Percentiles rank a stretch among this genome's conserved stretches.
phyloP scores from a whole-genome alignment of 2,113 vertebrate genomes.

The Conger conger region DNA sequence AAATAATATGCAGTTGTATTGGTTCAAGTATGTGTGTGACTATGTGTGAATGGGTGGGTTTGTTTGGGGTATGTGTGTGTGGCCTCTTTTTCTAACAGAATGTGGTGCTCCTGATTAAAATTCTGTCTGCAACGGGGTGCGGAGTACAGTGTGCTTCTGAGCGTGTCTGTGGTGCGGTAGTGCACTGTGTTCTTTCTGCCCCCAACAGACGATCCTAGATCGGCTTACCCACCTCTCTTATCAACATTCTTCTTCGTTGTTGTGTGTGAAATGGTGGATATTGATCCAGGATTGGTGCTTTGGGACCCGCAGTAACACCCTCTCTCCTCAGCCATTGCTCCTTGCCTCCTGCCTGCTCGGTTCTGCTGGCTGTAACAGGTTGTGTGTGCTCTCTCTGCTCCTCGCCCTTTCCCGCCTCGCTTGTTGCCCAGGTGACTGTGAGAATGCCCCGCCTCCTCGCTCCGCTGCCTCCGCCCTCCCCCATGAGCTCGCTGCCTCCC shows the following conservation, averaged over 20 bases:
- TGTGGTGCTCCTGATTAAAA: not conserved
- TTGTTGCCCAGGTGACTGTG: conserved; percentile 74
- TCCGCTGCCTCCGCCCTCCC: conserved; percentile 72
- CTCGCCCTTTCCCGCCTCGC: conserved; percentile 59
- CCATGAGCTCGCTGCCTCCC: conserved; percentile 73
- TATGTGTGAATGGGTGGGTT: not conserved
- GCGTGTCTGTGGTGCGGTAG: not conserved
- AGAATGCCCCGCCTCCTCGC: conserved; percentile 70
- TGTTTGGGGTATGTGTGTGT: not conserved
- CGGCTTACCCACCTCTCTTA: not conserved
- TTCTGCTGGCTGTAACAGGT: conserved; percentile 49
- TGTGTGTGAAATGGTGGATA: conserved; percentile 1
- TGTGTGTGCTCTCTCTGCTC: conserved; percentile 61
- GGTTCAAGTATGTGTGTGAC: not conserved
- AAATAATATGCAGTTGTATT: not conserved
- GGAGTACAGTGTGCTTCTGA: not conserved
- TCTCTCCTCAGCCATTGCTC: conserved; percentile 9
- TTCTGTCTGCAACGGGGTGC: not conserved
- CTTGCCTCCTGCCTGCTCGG: conserved; percentile 13
- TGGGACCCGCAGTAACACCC: conserved; percentile 15
- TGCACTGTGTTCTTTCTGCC: not conserved
- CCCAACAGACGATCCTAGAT: not conserved
- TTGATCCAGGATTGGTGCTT: conserved; percentile 20
- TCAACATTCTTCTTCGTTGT: not conserved
- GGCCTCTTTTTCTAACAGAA: not conserved